A percentile compares a stretch with the other conserved stretches of the same genome.
Conservation (phyloP, 2,113 vertebrate species). For the Onychostoma macrolepis region DNA sequence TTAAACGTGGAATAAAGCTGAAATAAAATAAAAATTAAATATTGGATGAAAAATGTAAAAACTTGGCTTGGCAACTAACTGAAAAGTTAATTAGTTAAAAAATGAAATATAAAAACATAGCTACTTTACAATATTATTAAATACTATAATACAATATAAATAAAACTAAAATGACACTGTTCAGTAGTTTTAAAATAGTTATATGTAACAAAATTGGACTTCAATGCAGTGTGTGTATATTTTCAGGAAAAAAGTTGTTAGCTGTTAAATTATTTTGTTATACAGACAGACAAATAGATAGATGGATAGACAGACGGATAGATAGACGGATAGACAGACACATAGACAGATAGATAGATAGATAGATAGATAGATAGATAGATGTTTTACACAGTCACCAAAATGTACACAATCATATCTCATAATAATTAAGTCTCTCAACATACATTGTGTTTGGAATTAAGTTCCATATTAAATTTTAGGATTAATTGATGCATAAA, state of each 20-base stretch:
- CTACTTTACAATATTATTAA: background rate
- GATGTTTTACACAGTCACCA: no score
- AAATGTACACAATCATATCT: no score
- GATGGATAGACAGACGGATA: no score
- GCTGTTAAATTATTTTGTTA: background rate
- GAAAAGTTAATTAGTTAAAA: background rate
- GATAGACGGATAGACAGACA: no score
- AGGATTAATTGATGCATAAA: no score
- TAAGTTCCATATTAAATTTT: no score
- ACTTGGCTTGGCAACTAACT: background rate
- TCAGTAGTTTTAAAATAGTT: background rate
- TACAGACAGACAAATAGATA: no score
- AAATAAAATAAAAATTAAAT: background rate
- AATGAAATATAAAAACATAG: background rate
- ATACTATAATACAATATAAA: background rate
- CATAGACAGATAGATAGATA: no score
- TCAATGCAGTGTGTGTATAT: background rate
- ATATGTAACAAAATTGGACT: background rate
- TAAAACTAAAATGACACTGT: background rate
- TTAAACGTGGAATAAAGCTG: background rate
- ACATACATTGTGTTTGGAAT: no score
- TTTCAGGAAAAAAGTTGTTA: background rate
- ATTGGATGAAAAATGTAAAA: background rate
- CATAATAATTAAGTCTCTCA: no score
- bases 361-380: no score